Base-by-base conservation (phyloP, 2,888 invertebrate species). In the Ophioninae sp. region DNA sequence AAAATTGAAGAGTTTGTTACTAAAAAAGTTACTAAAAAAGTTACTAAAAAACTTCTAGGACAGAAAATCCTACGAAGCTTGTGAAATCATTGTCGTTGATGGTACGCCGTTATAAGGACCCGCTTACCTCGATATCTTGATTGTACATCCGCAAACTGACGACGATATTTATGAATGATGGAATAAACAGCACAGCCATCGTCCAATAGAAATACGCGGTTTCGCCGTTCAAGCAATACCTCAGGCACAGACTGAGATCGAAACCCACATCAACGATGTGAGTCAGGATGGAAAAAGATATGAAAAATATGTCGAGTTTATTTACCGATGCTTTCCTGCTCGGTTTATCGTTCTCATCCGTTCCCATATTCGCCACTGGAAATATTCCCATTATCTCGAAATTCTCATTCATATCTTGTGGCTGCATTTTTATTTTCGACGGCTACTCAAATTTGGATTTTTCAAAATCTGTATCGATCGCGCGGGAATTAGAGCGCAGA, bases 161-260 rank as follows among this genome's bases (percentile, higher is more conserved):
- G 13, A 95, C 94, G 13, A 96, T 96, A 91, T 96, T 97, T 41
- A 96, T 95, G 85, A 97, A 93, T 0, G 96, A 96, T 68, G 97
- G 97, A 87, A 96, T 91, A 68, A 96, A 93, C 86, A 97, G 95
- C 89, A 97, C 96, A 56, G 94, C 94, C 67, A 96, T 91, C 0
- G 97, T 97, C 93, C 96, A 95, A 37, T 94, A 93, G 89, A 96
- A 96, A 91, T 96, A 96, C 74, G 93, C 93, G 85, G 94, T 93
- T 88, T 95, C 94, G 17, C 92, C 91, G 37, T 93, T 93, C 82
- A 94, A 88, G 85, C 94, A 95, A 90, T 96, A 96, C 89, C 95
- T 94, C 84, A 95, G 94, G 17, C 96, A 96, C 41, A 96, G 93
- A 91, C 96, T 96, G 61, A 95, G 94, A 93, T 96, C 96, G 58